A percentile compares a stretch with the other conserved stretches of the same genome.
These are phyloP conservation scores for Capromys pilorides DNA, from an alignment of 2,797 vertebrate genomes.

Conservation along the genomic window DNA sequence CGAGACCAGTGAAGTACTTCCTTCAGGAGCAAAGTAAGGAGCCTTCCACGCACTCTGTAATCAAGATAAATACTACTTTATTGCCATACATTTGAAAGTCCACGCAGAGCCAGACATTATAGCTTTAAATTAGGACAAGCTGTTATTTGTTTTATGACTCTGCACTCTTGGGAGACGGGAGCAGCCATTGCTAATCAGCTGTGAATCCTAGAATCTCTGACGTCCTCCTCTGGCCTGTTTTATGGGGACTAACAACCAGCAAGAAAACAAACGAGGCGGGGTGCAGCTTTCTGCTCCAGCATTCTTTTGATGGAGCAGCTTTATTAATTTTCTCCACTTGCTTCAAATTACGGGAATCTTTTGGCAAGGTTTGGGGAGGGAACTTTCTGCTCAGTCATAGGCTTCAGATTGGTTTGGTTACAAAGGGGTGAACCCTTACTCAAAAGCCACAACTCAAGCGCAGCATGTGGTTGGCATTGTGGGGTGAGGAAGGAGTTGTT, in stretches of 20 bases:
- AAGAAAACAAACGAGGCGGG: not conserved
- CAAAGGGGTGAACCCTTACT: not conserved
- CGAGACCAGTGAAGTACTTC: not conserved
- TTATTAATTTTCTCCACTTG: not conserved
- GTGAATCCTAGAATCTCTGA: not conserved
- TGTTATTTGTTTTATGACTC: constrained; percentile 6
- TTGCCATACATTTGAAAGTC: not conserved
- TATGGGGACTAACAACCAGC: not conserved
- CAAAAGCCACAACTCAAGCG: not conserved
- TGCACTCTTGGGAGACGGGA: not conserved
- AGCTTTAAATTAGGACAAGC: constrained; percentile 5
- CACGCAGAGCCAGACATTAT: not conserved
- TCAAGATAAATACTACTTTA: not conserved
- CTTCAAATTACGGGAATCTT: not conserved
- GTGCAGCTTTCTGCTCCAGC: not conserved
- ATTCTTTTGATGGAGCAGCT: not conserved
- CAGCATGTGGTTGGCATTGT: not conserved
- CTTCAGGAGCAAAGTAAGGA: not conserved
- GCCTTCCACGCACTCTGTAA: not conserved
- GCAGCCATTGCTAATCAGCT: not conserved
- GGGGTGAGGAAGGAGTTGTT: not conserved
- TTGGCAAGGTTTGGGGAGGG: not conserved
- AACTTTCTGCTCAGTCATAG: not conserved
- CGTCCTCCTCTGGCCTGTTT: not conserved
- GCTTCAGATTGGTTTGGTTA: not conserved